Evolutionary conservation across 2,888 invertebrate genomes (phyloP), one percentile per base, ranked within the genome.

Genomic region (Cataglyphis cursor): DNA sequence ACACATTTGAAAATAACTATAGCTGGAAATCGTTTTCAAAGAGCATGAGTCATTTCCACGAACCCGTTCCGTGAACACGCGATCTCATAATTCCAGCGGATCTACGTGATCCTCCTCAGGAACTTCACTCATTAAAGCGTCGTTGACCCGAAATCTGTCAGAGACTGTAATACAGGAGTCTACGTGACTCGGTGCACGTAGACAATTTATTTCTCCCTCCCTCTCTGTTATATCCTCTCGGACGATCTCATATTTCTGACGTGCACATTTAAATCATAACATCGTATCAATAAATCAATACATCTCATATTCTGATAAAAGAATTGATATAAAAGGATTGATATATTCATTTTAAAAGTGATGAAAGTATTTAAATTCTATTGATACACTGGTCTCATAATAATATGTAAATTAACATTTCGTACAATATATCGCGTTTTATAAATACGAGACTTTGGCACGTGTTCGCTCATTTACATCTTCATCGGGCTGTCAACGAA

Each of bases 101-200:
- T 44, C 54, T 85, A 89, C 88, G 89, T 86, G 87, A 87, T 83
- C 18, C 18, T 81, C 41, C 51, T 82, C 85, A 76, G 75, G 81
- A 83, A 31, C 73, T 59, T 38, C 35, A 35, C 48, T 72, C 31
- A 8, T 78, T 59, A 9, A 1, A 51, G 12, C 82, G 83, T 65
- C 73, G 82, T 62, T 75, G 83, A 9, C 31, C 28, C n/a, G 59
- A 73, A 54, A 74, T 81, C 21, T 10, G 64, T 38, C 9, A 0
- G 51, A 57, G 51, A 28, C 28, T 31, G 10, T 35, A 15, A 24
- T 5, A 3, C 78, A 15, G 64, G 57, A 21, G 81, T 41, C 35
- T 65, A 76, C 75, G 64, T 81, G 75, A 81, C 78, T 81, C 64
- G 6, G 24, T 65, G 76, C 81, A 76, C 65, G 78, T 18, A 41